Conservation (phyloP, 2,888 invertebrate species). For the Agyllia agylla region DNA sequence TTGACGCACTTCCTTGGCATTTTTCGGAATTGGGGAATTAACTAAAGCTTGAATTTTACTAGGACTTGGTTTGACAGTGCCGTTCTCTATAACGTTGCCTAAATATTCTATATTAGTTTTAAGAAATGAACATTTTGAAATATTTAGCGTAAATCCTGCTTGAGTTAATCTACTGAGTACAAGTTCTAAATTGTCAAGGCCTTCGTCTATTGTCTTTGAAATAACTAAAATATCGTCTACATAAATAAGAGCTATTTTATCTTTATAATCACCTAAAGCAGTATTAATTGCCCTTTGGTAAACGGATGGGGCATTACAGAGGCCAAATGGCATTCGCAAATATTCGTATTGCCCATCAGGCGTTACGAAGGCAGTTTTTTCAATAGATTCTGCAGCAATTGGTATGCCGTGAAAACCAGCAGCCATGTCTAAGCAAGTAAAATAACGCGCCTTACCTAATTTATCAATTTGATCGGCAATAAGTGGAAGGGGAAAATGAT, state of each 20-base stretch:
- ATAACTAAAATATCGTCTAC: not conserved
- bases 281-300: not conserved
- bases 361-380: constrained; percentile 14
- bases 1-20: constrained; percentile 64
- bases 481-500: constrained; percentile 71
- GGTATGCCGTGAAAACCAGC: constrained; percentile 77
- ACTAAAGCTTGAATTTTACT: constrained; percentile 70
- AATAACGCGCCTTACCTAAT: constrained; percentile 20
- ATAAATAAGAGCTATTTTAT: not conserved
- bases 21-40: constrained; percentile 55
- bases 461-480: constrained; percentile 32
- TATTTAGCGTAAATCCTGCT: not conserved
- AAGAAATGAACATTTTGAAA: not conserved
- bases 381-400: constrained; percentile 61
- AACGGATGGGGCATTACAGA: not conserved
- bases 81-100: constrained; percentile 40
- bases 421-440: constrained; percentile 55
- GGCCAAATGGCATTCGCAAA: not conserved
- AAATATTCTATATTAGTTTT: not conserved
- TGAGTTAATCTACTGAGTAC: not conserved
- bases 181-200: not conserved
- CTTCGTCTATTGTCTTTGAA: not conserved
- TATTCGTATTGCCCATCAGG: not conserved
- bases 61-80: constrained; percentile 70
- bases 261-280: not conserved